Evolutionary conservation across 2,113 vertebrate species (phyloP), one percentile per base, ranked within the genome.

Genomic region (Lepidothrix coronata): DNA sequence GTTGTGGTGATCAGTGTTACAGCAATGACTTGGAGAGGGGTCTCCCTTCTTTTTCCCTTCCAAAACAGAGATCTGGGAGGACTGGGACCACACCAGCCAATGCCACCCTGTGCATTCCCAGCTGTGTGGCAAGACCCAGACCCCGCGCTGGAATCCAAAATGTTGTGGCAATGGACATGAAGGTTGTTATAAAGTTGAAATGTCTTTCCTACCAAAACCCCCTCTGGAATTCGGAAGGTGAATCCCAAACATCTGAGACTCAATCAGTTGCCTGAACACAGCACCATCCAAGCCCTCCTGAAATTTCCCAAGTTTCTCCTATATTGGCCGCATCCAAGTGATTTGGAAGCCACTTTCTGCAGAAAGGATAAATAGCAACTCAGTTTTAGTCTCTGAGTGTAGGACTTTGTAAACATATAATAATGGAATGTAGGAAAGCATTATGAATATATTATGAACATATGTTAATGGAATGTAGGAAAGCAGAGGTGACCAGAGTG

Each of bases 71-170:
- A 30, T 31, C 25, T 43, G 17, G 46, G 27, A 79, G 23, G 31
- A 35, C 5, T 35, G 23, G 63, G 12, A 4, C 16, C 18, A 7
- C 25, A 18, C 18, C 4, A 5, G 24, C 6, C 49, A 72, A 7
- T 43, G 35, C 41, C 43, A 80, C 23, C 0, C 0, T 33, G 20
- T 30, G 9, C 52, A 43, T 73, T 89, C n/a, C 41, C 73, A 70
- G 16, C 10, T 27, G 4, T 23, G 27, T n/a, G 11, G 24, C 49
- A 43, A 57, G 24, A 57, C 17, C 51, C 52, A 44, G 63, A 43
- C 15, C 18, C 54, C 33, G 35, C 13, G 1, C 46, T 54, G 30
- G 44, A 23, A 44, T 31, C 18, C 3, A 0, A 9, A 54, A 11
- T 17, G 6, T 44, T 51, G 43, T 35, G 84, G 20, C 27, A 83